Evolutionary conservation across 2,888 invertebrate genomes (phyloP).

Genomic region (Lasioglossum zephyrum): DNA sequence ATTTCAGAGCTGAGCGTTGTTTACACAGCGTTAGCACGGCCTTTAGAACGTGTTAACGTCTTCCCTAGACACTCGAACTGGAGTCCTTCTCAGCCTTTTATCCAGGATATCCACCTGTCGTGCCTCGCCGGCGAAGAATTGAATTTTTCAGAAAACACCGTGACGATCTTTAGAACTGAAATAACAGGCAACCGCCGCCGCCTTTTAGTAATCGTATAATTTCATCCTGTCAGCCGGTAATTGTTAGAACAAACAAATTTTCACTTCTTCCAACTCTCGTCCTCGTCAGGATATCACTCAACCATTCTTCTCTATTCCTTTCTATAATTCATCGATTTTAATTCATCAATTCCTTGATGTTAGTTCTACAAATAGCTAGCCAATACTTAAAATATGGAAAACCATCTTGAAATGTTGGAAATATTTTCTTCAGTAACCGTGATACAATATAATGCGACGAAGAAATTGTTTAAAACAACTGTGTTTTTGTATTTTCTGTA

Average conservation of each 20-base stretch:
- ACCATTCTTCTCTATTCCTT: not conserved
- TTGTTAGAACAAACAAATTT: conserved; percentile 40
- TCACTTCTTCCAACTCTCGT: not conserved
- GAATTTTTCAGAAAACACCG: conserved; percentile 58
- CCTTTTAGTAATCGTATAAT: conserved; percentile 21
- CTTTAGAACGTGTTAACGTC: conserved; percentile 69
- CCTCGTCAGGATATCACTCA: not conserved
- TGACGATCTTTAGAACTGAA: conserved; percentile 37
- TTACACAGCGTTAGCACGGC: conserved; percentile 70
- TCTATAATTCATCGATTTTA: not conserved
- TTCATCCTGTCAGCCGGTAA: conserved; percentile 19
- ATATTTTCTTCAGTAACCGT: not conserved
- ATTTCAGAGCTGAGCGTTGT: conserved; percentile 72
- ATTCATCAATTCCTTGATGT: not conserved
- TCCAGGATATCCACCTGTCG: conserved; percentile 67
- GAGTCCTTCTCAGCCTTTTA: conserved; percentile 49
- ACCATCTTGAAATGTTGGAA: not conserved
- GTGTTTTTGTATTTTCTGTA: no score
- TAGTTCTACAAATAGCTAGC: not conserved
- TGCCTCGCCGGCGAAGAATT: conserved; percentile 30
- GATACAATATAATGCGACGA: no score
- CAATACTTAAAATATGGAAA: not conserved
- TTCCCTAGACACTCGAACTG: conserved; percentile 55
- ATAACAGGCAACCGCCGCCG: conserved; percentile 40
- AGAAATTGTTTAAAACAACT: no score